Evolutionary conservation across 2,888 invertebrate genomes (phyloP), one percentile per base, ranked within the genome.

Genomic region (Cyrtodaria siliqua): DNA sequence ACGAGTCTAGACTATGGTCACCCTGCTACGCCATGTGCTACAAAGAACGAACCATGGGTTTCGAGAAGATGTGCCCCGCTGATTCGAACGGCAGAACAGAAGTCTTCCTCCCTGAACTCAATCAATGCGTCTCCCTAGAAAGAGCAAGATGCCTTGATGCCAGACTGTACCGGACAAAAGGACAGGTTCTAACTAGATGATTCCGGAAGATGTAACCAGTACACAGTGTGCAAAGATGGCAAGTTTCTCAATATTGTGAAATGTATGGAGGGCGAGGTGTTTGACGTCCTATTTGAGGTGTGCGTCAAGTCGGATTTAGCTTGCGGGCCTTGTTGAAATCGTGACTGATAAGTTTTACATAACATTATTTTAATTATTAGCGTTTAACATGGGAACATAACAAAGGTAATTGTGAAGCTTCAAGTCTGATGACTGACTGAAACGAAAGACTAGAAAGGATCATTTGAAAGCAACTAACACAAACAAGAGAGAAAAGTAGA

Each of bases 191-290:
- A 84, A 40, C 70, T 78, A n/a, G 87, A 87, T 47, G 74, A 79
- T 4, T 80, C 79, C 29, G 86, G 86, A 0, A 75, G 85, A 14
- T 87, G 87, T 63, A 73, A 84, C 27, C 83, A 85, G 42, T 87
- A 84, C 64, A 76, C 84, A 33, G 76, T 76, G 26, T 87, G 87
- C 64, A 55, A 50, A 26, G 55, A 64, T 18, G 79, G 79, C 16
- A 44, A 49, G 9, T 59, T 82, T 42, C 50, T 74, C 0, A 78
- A 56, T 24, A 55, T 47, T 24, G 59, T 76, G 8, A 68, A 66
- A 18, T 80, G 79, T 33, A 27, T 27, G 26, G 57, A 52, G 14
- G 79, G 76, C 16, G 68, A 72, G 49, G 60, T 64, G 23, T 80
- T 72, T 53, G 79, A 80, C 26, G 47, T 47, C 26, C n/a, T 52